Percentiles rank a stretch among this genome's conserved stretches.
These are phyloP conservation scores for Elmis aenea DNA, from an alignment of 2,888 invertebrate genomes.

Conservation along the genomic window DNA sequence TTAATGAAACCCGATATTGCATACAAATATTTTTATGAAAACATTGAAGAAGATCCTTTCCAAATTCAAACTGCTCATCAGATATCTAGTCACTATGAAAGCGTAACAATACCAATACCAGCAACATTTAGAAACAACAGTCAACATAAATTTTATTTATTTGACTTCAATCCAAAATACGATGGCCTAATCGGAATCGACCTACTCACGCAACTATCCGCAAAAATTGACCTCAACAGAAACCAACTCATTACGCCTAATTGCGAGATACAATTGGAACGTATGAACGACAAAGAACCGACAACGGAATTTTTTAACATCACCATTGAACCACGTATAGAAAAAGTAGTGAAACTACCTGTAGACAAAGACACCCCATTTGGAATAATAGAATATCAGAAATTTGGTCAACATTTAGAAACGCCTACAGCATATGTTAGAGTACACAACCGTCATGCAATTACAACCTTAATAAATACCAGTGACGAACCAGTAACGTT, in stretches of 20 bases:
- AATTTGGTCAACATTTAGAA: not conserved
- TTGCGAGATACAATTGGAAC: too few species aligned
- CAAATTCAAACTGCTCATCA: slow-evolving; percentile 3
- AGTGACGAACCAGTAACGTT: not conserved
- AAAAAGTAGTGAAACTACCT: too few species aligned
- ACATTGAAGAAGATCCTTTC: slow-evolving; percentile 1
- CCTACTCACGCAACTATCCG: too few species aligned
- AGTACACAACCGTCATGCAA: not conserved
- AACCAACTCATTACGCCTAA: too few species aligned
- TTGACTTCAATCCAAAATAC: too few species aligned
- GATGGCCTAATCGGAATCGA: too few species aligned
- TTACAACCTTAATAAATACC: not conserved
- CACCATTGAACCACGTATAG: too few species aligned
- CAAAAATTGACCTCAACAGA: too few species aligned
- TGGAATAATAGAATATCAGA: too few species aligned
- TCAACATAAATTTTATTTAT: slow-evolving; percentile 1
- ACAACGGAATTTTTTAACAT: too few species aligned
- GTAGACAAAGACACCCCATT: too few species aligned
- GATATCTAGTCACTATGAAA: not conserved
- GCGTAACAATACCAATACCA: not conserved
- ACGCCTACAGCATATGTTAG: not conserved
- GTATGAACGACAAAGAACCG: too few species aligned
- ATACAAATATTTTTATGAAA: slow-evolving; percentile 1
- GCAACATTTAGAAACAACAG: not conserved
- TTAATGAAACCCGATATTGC: not conserved